Percentiles rank a stretch among this genome's conserved stretches.
phyloP scores from a whole-genome alignment of 2,888 invertebrate species.

The Apomyelois bistriatella region DNA sequence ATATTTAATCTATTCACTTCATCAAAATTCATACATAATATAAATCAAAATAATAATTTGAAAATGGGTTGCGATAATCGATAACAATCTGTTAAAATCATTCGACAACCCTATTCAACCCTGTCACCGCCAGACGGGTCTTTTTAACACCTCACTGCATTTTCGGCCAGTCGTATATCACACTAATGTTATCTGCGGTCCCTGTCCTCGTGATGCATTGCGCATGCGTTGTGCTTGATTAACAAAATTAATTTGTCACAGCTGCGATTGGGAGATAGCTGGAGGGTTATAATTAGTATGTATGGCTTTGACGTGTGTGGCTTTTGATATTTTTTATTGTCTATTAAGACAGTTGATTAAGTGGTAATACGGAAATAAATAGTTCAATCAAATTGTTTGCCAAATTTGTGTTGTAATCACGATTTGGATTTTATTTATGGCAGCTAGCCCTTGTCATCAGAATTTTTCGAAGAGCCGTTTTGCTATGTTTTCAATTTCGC shows the following conservation, averaged over 20 bases:
- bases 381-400: neutral
- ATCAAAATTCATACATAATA: too few species aligned
- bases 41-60: neutral
- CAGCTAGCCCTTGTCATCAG: too few species aligned
- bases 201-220: constrained; percentile 72
- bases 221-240: constrained; percentile 62
- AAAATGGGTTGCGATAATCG: neutral
- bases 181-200: constrained; percentile 64
- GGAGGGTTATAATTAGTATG: constrained; percentile 49
- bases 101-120: constrained; percentile 27
- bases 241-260: constrained; percentile 76
- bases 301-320: constrained; percentile 21
- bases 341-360: constrained; percentile 4
- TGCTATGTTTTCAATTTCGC: too few species aligned
- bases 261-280: constrained; percentile 34
- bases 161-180: constrained; percentile 66
- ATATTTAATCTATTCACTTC: too few species aligned
- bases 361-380: neutral
- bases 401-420: neutral
- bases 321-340: constrained; percentile 9
- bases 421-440: neutral
- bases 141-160: constrained; percentile 47
- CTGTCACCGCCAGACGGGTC: constrained; percentile 32
- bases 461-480: too few species aligned
- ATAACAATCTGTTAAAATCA: neutral